These are phyloP conservation scores for Forbesichthys agassizii DNA, from an alignment of 2,113 vertebrate genomes.

Conservation along the genomic window DNA sequence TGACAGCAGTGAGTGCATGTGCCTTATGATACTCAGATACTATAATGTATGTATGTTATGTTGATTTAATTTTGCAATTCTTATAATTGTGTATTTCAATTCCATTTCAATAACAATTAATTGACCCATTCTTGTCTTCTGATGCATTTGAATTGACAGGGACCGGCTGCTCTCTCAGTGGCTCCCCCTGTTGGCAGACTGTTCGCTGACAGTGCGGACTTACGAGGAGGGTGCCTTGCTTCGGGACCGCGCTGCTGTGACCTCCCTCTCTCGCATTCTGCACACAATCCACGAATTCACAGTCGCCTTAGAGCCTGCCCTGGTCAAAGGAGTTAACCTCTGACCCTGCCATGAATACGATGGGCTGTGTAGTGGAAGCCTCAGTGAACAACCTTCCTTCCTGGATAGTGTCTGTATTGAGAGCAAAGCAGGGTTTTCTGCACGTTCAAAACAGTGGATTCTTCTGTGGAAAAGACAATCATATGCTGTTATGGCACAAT, in stretches of 20 bases:
- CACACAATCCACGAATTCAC: conserved; percentile 91
- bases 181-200: conserved; percentile 90
- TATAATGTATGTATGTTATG: no score
- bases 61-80: no score
- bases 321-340: conserved; percentile 93
- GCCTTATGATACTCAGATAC: not conserved
- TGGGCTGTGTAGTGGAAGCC: not conserved
- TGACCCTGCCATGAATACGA: conserved; percentile 64
- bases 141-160: conserved; percentile 66
- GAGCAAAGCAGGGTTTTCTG: not conserved
- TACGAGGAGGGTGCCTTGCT: conserved; percentile 92
- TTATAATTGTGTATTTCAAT: no score
- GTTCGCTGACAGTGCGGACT: conserved; percentile 83
- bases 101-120: no score
- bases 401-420: conserved; percentile 12
- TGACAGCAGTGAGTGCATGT: not conserved
- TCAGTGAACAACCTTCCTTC: conserved; percentile 12
- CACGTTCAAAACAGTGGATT: conserved; percentile 23
- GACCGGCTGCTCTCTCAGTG: conserved; percentile 90
- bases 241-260: conserved; percentile 84
- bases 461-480: conserved; percentile 23
- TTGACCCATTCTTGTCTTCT: no score
- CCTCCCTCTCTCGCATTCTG: conserved; percentile 87
- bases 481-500: not conserved
- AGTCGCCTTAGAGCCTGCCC: conserved; percentile 89